Conservation (phyloP, 2,888 invertebrate species). For the Heliconius cydno region DNA sequence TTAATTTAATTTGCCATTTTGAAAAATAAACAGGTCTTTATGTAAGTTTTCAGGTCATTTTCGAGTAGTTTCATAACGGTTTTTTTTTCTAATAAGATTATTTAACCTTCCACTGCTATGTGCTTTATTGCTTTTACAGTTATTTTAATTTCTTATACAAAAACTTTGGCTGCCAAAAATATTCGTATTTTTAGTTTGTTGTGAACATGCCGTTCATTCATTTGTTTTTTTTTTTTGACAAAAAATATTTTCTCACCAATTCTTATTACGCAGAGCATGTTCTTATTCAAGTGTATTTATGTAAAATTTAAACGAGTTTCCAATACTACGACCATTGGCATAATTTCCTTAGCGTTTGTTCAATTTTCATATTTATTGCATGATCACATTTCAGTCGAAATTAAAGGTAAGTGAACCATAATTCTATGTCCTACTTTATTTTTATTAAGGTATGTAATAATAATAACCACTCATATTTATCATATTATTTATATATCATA, state of each 20-base stretch:
- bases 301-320: not conserved
- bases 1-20: not conserved
- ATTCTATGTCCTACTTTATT: not conserved
- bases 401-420: conserved; percentile 10
- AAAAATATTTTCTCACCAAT: not conserved
- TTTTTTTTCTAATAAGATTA: not conserved
- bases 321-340: not conserved
- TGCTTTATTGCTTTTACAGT: not conserved
- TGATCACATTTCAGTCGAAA: not conserved
- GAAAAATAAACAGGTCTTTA: not conserved
- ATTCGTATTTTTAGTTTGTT: not conserved
- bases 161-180: not conserved
- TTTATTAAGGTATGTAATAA: not conserved
- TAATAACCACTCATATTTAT: not conserved
- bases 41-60: not conserved
- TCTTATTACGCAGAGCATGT: not conserved
- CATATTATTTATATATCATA: not conserved
- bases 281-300: not conserved
- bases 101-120: not conserved
- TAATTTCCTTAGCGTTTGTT: not conserved
- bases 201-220: not conserved
- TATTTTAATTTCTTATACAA: not conserved
- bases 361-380: not conserved
- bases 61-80: not conserved
- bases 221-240: not conserved